Evolutionary conservation across 2,888 invertebrate genomes (phyloP).

Genomic region (Falcaria lacertinaria): DNA sequence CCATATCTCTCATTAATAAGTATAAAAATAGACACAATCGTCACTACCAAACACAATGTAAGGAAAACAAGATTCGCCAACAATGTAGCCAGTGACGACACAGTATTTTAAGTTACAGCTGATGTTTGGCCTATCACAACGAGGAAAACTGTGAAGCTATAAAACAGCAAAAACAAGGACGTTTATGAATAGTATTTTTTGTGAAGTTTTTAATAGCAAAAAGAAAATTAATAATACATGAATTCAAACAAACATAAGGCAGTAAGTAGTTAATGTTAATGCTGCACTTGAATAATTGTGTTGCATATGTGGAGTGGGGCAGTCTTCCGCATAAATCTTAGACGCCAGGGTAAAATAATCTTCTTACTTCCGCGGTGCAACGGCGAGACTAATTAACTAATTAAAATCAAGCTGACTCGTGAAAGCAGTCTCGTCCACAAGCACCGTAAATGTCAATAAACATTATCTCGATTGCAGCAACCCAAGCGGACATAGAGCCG

Average conservation of each 20-base stretch:
- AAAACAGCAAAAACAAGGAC: constrained; percentile 20
- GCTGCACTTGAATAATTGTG: constrained; percentile 18
- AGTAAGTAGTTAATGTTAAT: constrained; percentile 22
- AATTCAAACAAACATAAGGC: background rate
- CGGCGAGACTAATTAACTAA: constrained; percentile 22
- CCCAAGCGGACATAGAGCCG: constrained; percentile 44
- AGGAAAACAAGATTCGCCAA: constrained; percentile 32
- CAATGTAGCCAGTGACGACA: constrained; percentile 21
- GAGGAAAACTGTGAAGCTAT: constrained; percentile 19
- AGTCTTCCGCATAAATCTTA: constrained; percentile 37
- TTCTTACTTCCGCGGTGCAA: constrained; percentile 46
- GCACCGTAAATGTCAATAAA: constrained; percentile 39
- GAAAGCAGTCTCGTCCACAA: constrained; percentile 38
- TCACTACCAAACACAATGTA: background rate
- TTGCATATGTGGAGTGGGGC: constrained; percentile 13
- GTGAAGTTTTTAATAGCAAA: background rate
- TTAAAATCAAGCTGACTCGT: constrained; percentile 22
- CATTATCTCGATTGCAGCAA: constrained; percentile 29
- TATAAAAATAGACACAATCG: too few species aligned
- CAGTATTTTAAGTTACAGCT: constrained; percentile 23
- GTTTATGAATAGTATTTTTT: constrained; percentile 4
- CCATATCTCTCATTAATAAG: too few species aligned
- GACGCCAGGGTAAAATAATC: constrained; percentile 11
- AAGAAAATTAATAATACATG: too few species aligned
- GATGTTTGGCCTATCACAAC: constrained; percentile 15